Evolutionary conservation across 2,113 vertebrate genomes (phyloP), one percentile per base, ranked within the genome.

Genomic region (Ardeotis arabs): DNA sequence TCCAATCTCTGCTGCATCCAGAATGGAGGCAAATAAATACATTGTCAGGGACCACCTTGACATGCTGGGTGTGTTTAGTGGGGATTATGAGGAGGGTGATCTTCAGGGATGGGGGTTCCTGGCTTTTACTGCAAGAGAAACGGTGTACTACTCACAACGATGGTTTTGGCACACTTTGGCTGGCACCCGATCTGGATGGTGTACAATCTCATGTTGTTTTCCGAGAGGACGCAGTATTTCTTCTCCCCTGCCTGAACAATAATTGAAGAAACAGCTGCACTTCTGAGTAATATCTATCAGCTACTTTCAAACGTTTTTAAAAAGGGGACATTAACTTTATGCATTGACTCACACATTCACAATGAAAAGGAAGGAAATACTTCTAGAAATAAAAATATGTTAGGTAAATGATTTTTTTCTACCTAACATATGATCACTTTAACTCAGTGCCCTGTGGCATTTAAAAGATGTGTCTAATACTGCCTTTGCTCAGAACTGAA

Each of bases 181-280:
- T 62, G 93, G 97, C 99, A 99, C 47, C 99, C 99, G 0, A 98
- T 58, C 47, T 89, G 89, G 37, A 97, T 18, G 20, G 98, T 74
- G 3, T 89, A 94, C 22, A 49, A 96, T 7, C 96, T 97, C 28
- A 97, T 93, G 91, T 97, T 96, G 53, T 95, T 96, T 22, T 91
- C 84, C 1, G 63, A 90, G 31, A 97, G 96, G 79, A 98, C 11
- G 10, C 99, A 99, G 37, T 90, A 97, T 72, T 53, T 98, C 10
- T 12, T 97, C 59, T 81, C 66, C 3, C 87, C 53, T 8, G 25
- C n/a, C 99, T 99, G 89, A 67, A 90, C 28, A 94, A 78, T 82
- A 80, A 33, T 41, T 89, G 41, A 33, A 89, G 62, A 93, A 90
- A 81, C 3, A 64, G 56, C 44, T 77, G 6, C 10, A 22, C 14